Base-by-base conservation (phyloP, 2,888 invertebrate genomes). In the Gymnocheta viridis region DNA sequence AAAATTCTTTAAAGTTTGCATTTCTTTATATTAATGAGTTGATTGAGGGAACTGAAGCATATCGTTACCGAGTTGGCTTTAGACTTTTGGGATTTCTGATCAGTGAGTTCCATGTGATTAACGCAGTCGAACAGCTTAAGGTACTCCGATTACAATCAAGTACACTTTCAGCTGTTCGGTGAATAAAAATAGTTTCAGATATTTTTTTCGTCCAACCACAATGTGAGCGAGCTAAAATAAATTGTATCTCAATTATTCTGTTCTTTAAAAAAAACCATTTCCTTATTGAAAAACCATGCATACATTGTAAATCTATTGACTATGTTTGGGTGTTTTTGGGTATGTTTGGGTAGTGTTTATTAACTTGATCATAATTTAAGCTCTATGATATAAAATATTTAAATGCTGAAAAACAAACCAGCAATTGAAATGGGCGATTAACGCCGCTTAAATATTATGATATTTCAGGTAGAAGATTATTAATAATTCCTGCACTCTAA, bases 401-500 rank as follows among this genome's bases (percentile, higher is more conserved):
- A 41, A 54, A 69, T 58, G 56, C 19, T 24, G 22, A 27, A 72
- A 66, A 80, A 44, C 22, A 41, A 35, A 79, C 47, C 38, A 70
- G 56, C 58, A 35, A 58, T 73, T 73, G 10, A 58, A 73, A 73
- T 51, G 24, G 66, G 58, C 38, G 62, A 66, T 80, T 66, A 80
- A 67, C 72, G 80, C 73, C 80, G 73, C 49, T 66, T 66, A 73
- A 80, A 80, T 73, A 58, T 80, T 66, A 47, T 62, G 66, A 79
- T 79, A 62, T 62, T n/a, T 17, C 70, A 70, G 35, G 64, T 54
- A 56, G 70, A 54, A 70, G 62, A 66, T 80, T 58, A 73, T 73
- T 78, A 69, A 62, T 62, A 44, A 78, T 22, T 47, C n/a, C 49
- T 47, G 10, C 19, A 60, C 12, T 12, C 22, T 17, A 2, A 35